Percentiles rank a stretch among this genome's conserved stretches.
Evolutionary conservation across 2,888 invertebrate species (phyloP).

Genomic region (Scaptomyza reducta): DNA sequence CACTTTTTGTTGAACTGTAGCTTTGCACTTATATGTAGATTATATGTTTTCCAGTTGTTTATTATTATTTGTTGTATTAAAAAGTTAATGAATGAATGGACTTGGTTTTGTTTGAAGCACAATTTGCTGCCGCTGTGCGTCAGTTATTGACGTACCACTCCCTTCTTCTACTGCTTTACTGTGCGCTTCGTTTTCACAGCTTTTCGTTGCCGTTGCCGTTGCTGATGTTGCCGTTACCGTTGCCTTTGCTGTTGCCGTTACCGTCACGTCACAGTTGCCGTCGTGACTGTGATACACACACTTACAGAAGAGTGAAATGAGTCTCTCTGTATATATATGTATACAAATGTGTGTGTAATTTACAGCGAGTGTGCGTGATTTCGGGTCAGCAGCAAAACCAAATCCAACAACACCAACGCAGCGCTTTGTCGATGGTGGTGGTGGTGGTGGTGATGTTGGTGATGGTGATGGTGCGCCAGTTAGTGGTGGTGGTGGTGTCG

Average conservation of each 20-base stretch:
- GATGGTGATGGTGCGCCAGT: conserved; percentile 27
- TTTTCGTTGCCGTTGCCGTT: conserved; percentile 46
- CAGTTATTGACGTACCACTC: conserved; percentile 85
- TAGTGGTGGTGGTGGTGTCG: conserved; percentile 42
- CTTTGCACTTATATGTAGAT: conserved; percentile 21
- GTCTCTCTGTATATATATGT: not conserved
- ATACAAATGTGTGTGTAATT: conserved; percentile 63
- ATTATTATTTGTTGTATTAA: conserved; percentile 32
- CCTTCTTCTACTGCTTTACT: conserved; percentile 82
- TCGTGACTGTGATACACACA: conserved; percentile 50
- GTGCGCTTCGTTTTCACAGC: conserved; percentile 70
- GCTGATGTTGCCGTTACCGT: conserved; percentile 51
- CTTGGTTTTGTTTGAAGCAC: conserved; percentile 51
- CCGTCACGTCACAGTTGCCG: conserved; percentile 56
- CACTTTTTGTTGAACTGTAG: conserved; percentile 6
- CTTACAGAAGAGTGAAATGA: conserved; percentile 5
- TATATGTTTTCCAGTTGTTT: conserved; percentile 39
- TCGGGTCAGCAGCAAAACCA: conserved; percentile 66
- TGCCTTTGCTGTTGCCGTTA: conserved; percentile 52
- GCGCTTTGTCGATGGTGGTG: conserved; percentile 27
- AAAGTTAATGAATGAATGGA: conserved; percentile 56
- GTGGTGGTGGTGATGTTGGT: conserved; percentile 17
- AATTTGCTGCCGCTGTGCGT: conserved; percentile 84
- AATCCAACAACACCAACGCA: conserved; percentile 50
- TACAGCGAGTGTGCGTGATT: conserved; percentile 77